Conservation (phyloP, 2,113 vertebrate genomes). For the Nipponia nippon region DNA sequence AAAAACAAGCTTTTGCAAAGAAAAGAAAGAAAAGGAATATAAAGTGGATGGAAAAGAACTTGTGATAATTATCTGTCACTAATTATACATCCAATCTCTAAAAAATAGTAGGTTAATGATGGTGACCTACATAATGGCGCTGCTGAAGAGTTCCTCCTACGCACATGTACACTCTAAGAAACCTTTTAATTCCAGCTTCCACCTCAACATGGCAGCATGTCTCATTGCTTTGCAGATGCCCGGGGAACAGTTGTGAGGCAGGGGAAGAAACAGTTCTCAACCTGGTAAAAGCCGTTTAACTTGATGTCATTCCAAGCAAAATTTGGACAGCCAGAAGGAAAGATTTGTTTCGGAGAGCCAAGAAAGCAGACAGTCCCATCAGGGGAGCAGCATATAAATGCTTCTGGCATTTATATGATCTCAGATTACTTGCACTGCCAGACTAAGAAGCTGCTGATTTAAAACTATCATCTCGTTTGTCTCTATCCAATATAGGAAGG, state of each 20-base stretch:
- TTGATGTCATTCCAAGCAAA: not conserved
- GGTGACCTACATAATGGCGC: not conserved
- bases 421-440: not conserved
- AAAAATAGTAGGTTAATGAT: not conserved
- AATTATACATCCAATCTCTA: not conserved
- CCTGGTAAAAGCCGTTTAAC: not conserved
- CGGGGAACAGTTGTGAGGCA: not conserved
- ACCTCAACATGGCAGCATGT: not conserved
- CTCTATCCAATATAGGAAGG: not conserved
- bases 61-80: not conserved
- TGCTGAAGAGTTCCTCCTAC: not conserved
- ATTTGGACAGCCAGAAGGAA: not conserved
- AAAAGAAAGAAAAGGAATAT: not conserved
- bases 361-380: not conserved
- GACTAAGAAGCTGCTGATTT: not conserved
- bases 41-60: not conserved
- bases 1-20: not conserved
- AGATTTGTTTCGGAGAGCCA: not conserved
- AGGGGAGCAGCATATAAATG: not conserved
- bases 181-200: not conserved
- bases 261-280: not conserved
- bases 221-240: not conserved
- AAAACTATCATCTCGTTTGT: not conserved
- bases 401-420: not conserved
- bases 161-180: rapidly evolving